Conservation (phyloP, 1,140 invertebrate genomes). For the Plutomurus gul region DNA sequence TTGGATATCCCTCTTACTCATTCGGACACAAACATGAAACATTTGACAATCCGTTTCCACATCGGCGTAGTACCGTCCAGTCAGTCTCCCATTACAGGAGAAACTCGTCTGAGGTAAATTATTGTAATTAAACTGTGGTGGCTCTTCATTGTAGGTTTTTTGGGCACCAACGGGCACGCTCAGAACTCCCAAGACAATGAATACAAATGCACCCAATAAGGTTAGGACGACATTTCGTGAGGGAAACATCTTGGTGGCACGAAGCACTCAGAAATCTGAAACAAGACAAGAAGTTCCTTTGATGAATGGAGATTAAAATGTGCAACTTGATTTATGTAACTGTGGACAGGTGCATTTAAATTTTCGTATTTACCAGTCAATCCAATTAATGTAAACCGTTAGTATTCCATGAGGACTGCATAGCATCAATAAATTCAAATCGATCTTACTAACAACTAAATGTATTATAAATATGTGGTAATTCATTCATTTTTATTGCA, state of each 20-base stretch:
- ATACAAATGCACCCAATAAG: neutral
- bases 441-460: too few species aligned
- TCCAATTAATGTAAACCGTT: too few species aligned
- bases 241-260: neutral
- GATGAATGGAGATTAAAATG: too few species aligned
- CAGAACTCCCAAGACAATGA: neutral
- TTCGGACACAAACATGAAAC: slow-evolving; percentile 86
- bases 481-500: too few species aligned
- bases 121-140: slow-evolving; percentile 75
- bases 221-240: neutral
- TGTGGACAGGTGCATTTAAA: too few species aligned
- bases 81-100: slow-evolving; percentile 81
- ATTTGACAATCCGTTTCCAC: slow-evolving; percentile 88
- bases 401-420: too few species aligned
- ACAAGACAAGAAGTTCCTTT: too few species aligned
- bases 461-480: too few species aligned
- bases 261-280: neutral
- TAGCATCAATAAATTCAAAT: too few species aligned
- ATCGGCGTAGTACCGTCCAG: slow-evolving; percentile 90
- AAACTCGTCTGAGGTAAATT: slow-evolving; percentile 84
- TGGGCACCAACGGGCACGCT: neutral
- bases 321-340: too few species aligned
- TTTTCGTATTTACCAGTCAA: too few species aligned
- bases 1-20: slow-evolving; percentile 73
- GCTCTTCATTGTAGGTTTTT: slow-evolving; percentile 51